phyloP scores from a whole-genome alignment of 2,888 invertebrate species.

The Tuberolachnus salignus region DNA sequence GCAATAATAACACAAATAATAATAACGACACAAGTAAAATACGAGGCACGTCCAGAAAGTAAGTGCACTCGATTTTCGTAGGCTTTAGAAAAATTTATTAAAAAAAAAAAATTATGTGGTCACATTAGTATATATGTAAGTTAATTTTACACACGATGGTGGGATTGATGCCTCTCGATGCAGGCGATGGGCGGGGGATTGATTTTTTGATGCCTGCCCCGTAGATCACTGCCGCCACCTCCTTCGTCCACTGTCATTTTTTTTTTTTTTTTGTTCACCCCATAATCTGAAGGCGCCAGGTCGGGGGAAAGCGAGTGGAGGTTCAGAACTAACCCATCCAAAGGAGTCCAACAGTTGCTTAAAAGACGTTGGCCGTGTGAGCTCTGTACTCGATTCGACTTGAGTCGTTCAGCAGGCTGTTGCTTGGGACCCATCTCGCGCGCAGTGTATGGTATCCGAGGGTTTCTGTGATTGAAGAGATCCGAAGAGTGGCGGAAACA shows the following conservation, averaged over 20 bases:
- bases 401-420: constrained; percentile 58
- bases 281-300: constrained; percentile 57
- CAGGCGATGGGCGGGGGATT: constrained; percentile 46
- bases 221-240: constrained; percentile 48
- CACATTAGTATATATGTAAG: constrained; percentile 17
- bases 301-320: constrained; percentile 57
- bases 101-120: constrained; percentile 25
- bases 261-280: constrained; percentile 8
- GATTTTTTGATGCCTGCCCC: constrained; percentile 49
- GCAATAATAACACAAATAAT: background rate
- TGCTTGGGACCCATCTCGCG: too few species aligned
- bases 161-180: constrained; percentile 43
- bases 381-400: constrained; percentile 58
- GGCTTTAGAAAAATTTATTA: constrained; percentile 14
- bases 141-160: constrained; percentile 56
- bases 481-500: too few species aligned
- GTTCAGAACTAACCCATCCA: constrained; percentile 57
- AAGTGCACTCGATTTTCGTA: constrained; percentile 3
- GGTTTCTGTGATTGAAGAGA: too few species aligned
- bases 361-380: constrained; percentile 56
- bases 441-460: too few species aligned
- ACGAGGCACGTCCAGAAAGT: background rate
- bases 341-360: constrained; percentile 54
- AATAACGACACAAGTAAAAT: too few species aligned
- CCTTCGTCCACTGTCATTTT: constrained; percentile 23